Conservation (phyloP, 1,140 invertebrate genomes). For the Drosophila arawakana region DNA sequence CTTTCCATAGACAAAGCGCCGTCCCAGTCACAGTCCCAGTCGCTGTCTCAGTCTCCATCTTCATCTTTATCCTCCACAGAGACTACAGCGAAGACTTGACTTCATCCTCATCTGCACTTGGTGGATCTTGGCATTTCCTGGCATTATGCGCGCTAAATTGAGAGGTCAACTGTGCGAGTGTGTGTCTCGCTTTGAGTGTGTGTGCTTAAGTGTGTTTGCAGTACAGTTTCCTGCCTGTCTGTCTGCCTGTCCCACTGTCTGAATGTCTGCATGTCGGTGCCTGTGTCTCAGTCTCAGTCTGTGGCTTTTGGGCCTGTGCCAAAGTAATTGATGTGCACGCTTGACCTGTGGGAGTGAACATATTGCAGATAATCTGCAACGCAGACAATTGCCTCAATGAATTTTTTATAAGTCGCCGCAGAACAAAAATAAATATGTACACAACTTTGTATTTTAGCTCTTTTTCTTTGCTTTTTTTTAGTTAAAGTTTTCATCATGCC, state of each 20-base stretch:
- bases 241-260: slow-evolving; percentile 20
- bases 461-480: not conserved
- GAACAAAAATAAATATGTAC: slow-evolving; percentile 24
- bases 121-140: slow-evolving; percentile 73
- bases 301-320: slow-evolving; percentile 76
- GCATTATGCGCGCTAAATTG: slow-evolving; percentile 81
- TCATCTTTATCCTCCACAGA: not conserved
- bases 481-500: slow-evolving; percentile 57
- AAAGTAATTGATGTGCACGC: slow-evolving; percentile 84
- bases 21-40: slow-evolving; percentile 2
- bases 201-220: slow-evolving; percentile 2
- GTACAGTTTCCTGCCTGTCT: slow-evolving; percentile 36
- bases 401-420: slow-evolving; percentile 77
- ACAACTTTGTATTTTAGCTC: slow-evolving; percentile 4
- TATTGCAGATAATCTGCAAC: slow-evolving; percentile 84
- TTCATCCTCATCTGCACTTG: slow-evolving; percentile 43
- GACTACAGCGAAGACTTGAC: too few species aligned
- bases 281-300: slow-evolving; percentile 31
- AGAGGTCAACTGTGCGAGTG: slow-evolving; percentile 72
- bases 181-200: slow-evolving; percentile 16
- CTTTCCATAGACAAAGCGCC: slow-evolving; percentile 71
- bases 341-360: slow-evolving; percentile 84
- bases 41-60: slow-evolving; percentile 15
- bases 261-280: slow-evolving; percentile 40
- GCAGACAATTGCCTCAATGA: slow-evolving; percentile 83